Evolutionary conservation across 2,888 invertebrate genomes (phyloP).

Genomic region (Tryphoninae sp.): DNA sequence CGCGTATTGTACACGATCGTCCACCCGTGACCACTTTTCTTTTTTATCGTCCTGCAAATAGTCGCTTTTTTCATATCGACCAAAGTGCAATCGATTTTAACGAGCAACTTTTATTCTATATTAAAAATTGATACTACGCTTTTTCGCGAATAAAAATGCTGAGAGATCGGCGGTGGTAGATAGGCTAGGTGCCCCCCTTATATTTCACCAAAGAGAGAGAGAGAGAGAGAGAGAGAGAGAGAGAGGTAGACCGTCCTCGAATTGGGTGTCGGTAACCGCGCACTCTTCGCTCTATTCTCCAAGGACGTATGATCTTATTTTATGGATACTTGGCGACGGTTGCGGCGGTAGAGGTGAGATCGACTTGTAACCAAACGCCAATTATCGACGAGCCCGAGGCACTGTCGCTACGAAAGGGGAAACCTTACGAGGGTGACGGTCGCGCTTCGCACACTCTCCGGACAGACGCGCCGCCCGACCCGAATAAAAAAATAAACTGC

Average conservation of each 20-base stretch:
- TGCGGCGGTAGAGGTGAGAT: neutral
- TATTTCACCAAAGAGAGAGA: neutral
- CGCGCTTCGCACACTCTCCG: neutral
- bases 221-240: constrained; percentile 1
- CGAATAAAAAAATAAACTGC: neutral
- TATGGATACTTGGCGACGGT: constrained; percentile 44
- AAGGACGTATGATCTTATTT: constrained; percentile 53
- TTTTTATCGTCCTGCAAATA: neutral
- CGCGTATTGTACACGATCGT: neutral
- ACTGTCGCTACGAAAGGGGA: constrained; percentile 71
- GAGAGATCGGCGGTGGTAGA: too few relatives aligned
- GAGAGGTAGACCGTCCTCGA: constrained; percentile 30
- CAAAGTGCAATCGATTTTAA: too few relatives aligned
- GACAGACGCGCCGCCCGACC: too few relatives aligned
- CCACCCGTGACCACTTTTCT: neutral
- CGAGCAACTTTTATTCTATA: too few relatives aligned
- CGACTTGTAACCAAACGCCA: constrained; percentile 78
- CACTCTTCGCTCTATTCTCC: constrained; percentile 43
- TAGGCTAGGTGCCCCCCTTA: neutral
- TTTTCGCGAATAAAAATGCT: too few relatives aligned
- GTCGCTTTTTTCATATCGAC: too few relatives aligned
- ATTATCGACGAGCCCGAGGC: constrained; percentile 78
- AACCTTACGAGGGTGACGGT: constrained; percentile 67
- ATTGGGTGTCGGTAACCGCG: constrained; percentile 40
- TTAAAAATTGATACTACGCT: too few relatives aligned